These are phyloP conservation scores for Ornithorhynchus anatinus DNA, from an alignment of 2,113 vertebrate genomes.

Conservation along the genomic window DNA sequence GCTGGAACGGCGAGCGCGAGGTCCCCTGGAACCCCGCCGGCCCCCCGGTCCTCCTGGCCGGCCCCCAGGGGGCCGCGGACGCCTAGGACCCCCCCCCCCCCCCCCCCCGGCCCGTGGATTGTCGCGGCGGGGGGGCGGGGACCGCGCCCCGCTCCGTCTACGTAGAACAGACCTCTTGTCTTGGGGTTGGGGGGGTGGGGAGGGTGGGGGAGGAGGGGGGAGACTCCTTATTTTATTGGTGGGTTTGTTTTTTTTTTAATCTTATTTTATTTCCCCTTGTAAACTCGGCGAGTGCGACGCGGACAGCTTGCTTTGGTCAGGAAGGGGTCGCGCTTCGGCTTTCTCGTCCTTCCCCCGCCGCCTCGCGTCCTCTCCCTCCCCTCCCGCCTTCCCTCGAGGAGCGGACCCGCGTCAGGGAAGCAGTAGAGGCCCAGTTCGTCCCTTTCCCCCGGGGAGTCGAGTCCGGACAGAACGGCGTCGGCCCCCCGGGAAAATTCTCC, in stretches of 20 bases:
- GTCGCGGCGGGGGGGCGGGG: constrained; percentile 26
- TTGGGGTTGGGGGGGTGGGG: constrained; percentile 43
- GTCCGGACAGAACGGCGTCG: no score
- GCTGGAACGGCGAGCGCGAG: constrained; percentile 71
- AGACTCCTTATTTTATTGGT: not conserved
- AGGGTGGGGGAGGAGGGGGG: constrained; percentile 26
- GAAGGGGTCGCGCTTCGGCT: not conserved
- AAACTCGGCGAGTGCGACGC: constrained; percentile 16
- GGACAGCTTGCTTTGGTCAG: not conserved
- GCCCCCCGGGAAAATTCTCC: no score
- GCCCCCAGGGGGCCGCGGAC: constrained; percentile 57
- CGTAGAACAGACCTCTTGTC: constrained; percentile 35
- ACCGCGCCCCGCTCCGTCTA: constrained; percentile 48
- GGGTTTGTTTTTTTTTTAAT: constrained; percentile 20
- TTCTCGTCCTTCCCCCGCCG: not conserved
- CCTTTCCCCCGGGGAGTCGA: no score
- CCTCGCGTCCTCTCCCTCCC: not conserved
- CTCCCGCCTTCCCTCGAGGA: no score
- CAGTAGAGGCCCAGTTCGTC: no score
- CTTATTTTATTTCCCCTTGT: not conserved
- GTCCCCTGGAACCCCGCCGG: constrained; percentile 54
- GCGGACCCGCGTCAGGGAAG: no score
- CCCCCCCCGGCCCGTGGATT: no score
- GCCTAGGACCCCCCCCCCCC: constrained; percentile 51
- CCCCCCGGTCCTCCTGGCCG: not conserved